Evolutionary conservation across 2,888 invertebrate genomes (phyloP), one percentile per base, ranked within the genome.

Genomic region (Tachina fera): DNA sequence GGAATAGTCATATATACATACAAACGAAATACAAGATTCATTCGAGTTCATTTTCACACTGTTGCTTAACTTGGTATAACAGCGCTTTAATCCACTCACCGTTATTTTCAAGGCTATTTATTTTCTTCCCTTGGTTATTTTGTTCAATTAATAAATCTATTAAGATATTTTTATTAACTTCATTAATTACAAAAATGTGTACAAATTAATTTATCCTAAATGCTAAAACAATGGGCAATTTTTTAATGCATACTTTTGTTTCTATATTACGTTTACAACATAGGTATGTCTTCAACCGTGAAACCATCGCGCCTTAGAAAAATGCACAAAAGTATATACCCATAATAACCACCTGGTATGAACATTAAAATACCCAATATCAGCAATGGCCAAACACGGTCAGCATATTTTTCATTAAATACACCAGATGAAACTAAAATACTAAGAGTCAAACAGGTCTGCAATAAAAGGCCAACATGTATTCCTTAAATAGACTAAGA

Each of bases 311-410:
- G 87, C n/a, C 87, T 88, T 39, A 88, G 83, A 43, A 88, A 83
- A 82, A 98, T 98, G 93, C 96, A 96, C 91, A 96, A 96, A 47
- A 97, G 97, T 90, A 98, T 96, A 89, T 97, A 95, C 67, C 97
- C 95, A 91, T 98, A 98, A 93, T 98, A 98, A 72, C 96, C 96
- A 56, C 98, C 98, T 0, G 98, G 98, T 88, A 98, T 95, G 90
- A 98, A 97, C 97, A 98, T 97, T 53, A 98, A 94, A 31, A 95
- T 94, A 47, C 98, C 98, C 90, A 98, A 93, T 88, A 98, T 96
- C 87, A 98, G 95, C 92, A 98, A 94, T 1, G 98, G 98, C 97
- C 97, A 97, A 91, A 97, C 95, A 86, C 97, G 94, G 92, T 98
- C 97, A 3, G 96, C 95, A 93, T 98, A 97, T 94, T 97, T 96